Evolutionary conservation across 1,140 invertebrate genomes (phyloP).

Genomic region (Drepana arcuata): DNA sequence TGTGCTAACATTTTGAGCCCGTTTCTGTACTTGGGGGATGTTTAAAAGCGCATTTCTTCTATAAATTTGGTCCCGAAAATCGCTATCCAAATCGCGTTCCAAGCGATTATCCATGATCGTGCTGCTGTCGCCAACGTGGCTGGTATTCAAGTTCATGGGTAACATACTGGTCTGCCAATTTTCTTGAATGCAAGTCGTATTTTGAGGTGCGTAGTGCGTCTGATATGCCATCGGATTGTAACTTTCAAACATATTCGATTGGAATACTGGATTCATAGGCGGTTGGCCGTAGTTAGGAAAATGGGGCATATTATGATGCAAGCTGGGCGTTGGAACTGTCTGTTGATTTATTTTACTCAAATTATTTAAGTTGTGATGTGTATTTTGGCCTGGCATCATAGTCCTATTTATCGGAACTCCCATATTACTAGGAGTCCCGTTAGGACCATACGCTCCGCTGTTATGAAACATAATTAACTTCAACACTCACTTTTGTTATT

Average conservation of each 20-base stretch:
- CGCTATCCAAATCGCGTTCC: too few relatives aligned
- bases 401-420: constrained; percentile 38
- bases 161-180: constrained; percentile 39
- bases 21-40: constrained; percentile 37
- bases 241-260: constrained; percentile 33
- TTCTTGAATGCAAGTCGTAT: constrained; percentile 18
- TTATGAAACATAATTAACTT: constrained; percentile 56
- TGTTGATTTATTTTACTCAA: constrained; percentile 39
- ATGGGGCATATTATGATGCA: constrained; percentile 30
- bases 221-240: constrained; percentile 33
- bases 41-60: constrained; percentile 28
- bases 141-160: constrained; percentile 46
- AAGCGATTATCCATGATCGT: too few relatives aligned
- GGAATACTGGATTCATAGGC: constrained; percentile 26
- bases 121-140: too few relatives aligned
- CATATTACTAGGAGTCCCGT: constrained; percentile 41
- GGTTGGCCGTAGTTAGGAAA: constrained; percentile 30
- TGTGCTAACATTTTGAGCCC: constrained; percentile 2
- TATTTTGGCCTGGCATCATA: constrained; percentile 30
- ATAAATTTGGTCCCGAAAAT: constrained; percentile 22
- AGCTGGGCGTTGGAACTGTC: constrained; percentile 17
- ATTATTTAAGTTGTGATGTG: constrained; percentile 42
- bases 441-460: constrained; percentile 44
- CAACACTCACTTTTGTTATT: constrained; percentile 16
- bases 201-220: constrained; percentile 25